Base-by-base conservation (phyloP, 2,888 invertebrate genomes). In the Rhorus exstirpatorius region DNA sequence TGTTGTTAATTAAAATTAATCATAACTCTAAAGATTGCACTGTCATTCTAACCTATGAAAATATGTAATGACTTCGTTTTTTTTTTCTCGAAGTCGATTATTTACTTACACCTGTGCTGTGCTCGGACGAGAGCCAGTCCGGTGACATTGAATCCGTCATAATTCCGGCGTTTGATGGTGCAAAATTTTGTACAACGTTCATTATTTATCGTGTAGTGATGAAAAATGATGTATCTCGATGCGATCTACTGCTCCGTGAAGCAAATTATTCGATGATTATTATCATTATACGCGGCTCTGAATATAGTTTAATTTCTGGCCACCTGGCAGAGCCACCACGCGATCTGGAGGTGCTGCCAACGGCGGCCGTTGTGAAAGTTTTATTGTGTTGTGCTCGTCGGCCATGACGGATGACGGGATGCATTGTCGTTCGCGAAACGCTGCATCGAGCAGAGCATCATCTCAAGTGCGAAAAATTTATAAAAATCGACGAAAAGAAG, bases 51-150 rank as follows among this genome's bases (percentile, higher is more conserved):
- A 92, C 92, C 91, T 90, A 61, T 10, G 82, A 24, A 60, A 72
- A 82, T 76, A 72, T 17, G 3, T 44, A 65, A 63, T 75, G 55
- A 72, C 65, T 60, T 71, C 58, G 38, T 24, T 31, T 65, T 53
- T 79, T 75, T 44, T 79, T 51, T 61, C 74, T n/a, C n/a, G n/a
- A 31, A 55, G 12, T 72, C 19, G 67, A 68, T 51, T 35, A 63
- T 78, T 82, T 60, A 94, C 95, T 95, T 94, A 96, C 96, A 63
- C 97, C 97, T 21, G 97, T 97, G 91, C 97, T 97, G 88, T 96
- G 96, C 53, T 97, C 96, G 1, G 96, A 95, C 88, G 94, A 94
- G 93, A 96, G 94, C 96, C 97, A 97, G 89, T 96, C 95, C 71
- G 93, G 92, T 44, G 80, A 81, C 80, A 89, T 85, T 21, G 85